Evolutionary conservation across 2,888 invertebrate species (phyloP), one percentile per base, ranked within the genome.

Genomic region (Rhingia campestris): DNA sequence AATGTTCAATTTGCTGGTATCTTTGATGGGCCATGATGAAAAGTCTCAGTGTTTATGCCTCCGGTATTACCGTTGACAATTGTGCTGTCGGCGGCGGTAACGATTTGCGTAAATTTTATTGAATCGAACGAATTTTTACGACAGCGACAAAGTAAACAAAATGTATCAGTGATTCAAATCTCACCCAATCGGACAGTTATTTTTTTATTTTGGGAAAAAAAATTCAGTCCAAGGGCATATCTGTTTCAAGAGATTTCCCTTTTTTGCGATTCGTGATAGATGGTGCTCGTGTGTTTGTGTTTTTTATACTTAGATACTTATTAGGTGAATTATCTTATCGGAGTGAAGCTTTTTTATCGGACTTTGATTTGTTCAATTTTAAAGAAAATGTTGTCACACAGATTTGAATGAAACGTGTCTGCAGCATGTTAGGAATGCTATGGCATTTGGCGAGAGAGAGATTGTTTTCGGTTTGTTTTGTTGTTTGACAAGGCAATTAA

Each of bases 291-390:
- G 53, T 67, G 49, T 66, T 76, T 66, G 61, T 66, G 73, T 66
- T 64, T 49, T 80, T 72, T 54, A 66, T 66, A 72, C 39, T 64
- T 64, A 56, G 63, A 64, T 49, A 37, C 51, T 41, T 41, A 53
- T 58, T 72, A 49, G 54, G 53, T 47, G 47, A 73, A 59, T 81
- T 76, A 81, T 81, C 81, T 81, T 81, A 81, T 81, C 81, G 73
- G 14, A 45, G 45, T 49, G 69, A 76, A 70, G 70, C 69, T 70
- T 81, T 77, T 43, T 76, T 81, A 81, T 76, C 72, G 66, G 22
- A 49, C 33, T 72, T 39, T 81, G 77, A 81, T 81, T 81, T 81
- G 56, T 59, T 77, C 67, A 10, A 70, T 37, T 30, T 54, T 41
- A 4, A 10, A 43, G 10, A 43, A 3, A 43, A 6, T 43, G 10